Evolutionary conservation across 92 coral and sea anemone genomes (phyloP), one percentile per base, ranked within the genome.

Genomic region (Parazoanthus atlanticus): DNA sequence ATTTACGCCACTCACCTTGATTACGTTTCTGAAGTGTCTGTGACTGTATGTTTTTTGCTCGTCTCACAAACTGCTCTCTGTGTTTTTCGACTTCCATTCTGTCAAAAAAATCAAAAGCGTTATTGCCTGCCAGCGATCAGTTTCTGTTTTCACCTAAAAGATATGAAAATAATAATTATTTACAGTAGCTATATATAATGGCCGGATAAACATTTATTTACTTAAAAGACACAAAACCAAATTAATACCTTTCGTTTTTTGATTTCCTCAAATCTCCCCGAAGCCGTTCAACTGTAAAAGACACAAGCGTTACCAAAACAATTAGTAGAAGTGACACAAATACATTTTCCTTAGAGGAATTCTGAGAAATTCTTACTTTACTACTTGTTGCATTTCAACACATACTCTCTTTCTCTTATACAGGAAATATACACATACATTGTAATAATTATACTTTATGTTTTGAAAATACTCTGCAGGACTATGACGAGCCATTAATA

Each of bases 11-110:
- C 93, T 28, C 75, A 97, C 99, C 86, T 90, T 97, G 99, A 88
- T 93, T 95, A 73, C 98, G 89, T 88, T 94, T 94, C 85, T 97
- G 98, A 32, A 95, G 81, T 33, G 92, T 97, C 82, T 97, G 97
- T 52, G 95, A 94, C 92, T 97, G 99, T 43, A 97, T 58, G 64
- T 93, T 91, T 86, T 97, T 97, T 23, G 98, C 98, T 26, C 93
- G 90, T 74, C 95, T 95, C 47, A 97, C 93, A 87, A 95, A 93
- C 40, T 91, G 91, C 76, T 96, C 98, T 54, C 93, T 91, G 47
- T 74, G 74, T 15, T 88, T 87, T 70, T 91, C 93, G 26, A 86
- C 79, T 78, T 74, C 82, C 75, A 83, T 43, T 87, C 93, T 91
- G 84, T 86, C 54, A 31, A 31, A 78, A 76, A 31, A 25, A 11